Percentiles rank a stretch among this genome's conserved stretches.
Evolutionary conservation across 2,113 vertebrate species (phyloP).

Genomic region (Ellobius talpinus): DNA sequence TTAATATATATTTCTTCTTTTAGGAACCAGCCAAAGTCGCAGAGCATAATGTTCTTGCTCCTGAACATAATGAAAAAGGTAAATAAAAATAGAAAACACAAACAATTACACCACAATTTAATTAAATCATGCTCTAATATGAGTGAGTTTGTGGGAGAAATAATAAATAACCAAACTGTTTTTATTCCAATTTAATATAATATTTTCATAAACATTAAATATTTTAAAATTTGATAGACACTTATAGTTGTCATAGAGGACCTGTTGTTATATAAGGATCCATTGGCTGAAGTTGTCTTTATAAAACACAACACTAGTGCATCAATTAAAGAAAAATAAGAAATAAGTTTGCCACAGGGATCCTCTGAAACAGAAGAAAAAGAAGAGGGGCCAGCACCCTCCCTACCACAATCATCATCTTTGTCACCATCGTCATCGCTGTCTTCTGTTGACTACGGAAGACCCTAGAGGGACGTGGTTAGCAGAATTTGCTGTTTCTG

Average conservation of each 20-base stretch:
- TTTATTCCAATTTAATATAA: conserved; percentile 72
- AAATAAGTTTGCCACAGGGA: neutral
- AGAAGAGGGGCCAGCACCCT: neutral
- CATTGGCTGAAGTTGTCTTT: neutral
- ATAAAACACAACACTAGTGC: neutral
- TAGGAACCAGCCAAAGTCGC: conserved; percentile 61
- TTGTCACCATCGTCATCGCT: fast-evolving
- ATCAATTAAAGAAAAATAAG: neutral
- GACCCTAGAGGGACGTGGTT: conserved; percentile 63
- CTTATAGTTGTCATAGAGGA: conserved; percentile 66
- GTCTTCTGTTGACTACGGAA: conserved; percentile 54
- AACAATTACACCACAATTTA: neutral
- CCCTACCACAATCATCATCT: neutral
- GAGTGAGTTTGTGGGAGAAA: conserved; percentile 59
- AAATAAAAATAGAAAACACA: conserved; percentile 61
- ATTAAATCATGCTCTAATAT: conserved; percentile 62
- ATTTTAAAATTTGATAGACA: conserved; percentile 74
- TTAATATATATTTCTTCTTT: conserved; percentile 55
- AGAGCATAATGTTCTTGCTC: conserved; percentile 28
- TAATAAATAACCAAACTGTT: conserved; percentile 45
- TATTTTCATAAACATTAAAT: conserved; percentile 75
- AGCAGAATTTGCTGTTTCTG: conserved; percentile 65
- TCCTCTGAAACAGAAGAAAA: neutral
- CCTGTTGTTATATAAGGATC: conserved; percentile 74
- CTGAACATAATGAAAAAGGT: conserved; percentile 73